These are phyloP conservation scores for Varanus komodoensis DNA, from an alignment of 2,113 vertebrate species.

Conservation along the genomic window DNA sequence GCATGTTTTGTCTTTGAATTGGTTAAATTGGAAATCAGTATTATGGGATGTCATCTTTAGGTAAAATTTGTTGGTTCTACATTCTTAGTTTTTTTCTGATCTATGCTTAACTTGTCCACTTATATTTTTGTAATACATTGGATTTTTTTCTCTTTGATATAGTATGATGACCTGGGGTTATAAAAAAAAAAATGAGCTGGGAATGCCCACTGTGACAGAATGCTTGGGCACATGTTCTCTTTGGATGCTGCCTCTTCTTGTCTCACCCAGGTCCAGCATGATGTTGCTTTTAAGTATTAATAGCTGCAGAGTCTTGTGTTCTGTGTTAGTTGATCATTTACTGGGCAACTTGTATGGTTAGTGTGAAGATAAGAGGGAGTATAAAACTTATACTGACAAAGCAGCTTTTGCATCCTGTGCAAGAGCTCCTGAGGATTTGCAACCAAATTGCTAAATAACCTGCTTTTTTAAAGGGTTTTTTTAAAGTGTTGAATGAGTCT, in stretches of 20 bases:
- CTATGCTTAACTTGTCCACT: too few relatives aligned
- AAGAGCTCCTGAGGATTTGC: constrained; percentile 45
- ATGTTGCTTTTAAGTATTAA: not conserved
- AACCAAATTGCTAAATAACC: constrained; percentile 56
- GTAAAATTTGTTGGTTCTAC: too few relatives aligned
- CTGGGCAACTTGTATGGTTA: not conserved
- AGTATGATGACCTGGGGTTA: too few relatives aligned
- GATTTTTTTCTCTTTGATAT: too few relatives aligned
- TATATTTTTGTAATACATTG: too few relatives aligned
- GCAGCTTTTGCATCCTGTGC: constrained; percentile 56
- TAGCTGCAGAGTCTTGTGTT: not conserved
- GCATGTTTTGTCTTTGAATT: too few relatives aligned
- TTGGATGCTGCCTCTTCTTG: not conserved
- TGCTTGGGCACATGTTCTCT: not conserved
- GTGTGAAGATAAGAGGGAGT: constrained; percentile 54
- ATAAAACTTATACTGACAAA: constrained; percentile 54
- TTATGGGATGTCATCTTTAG: too few relatives aligned
- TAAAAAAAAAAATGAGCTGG: too few relatives aligned
- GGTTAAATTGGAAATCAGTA: too few relatives aligned
- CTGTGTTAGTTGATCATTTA: not conserved
- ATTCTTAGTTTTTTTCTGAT: too few relatives aligned
- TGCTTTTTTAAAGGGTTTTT: constrained; percentile 1
- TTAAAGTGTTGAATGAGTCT: not conserved
- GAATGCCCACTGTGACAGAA: too few relatives aligned
- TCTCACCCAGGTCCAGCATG: not conserved